These are phyloP conservation scores for Caenorhabditis sp. DNA, from an alignment of 2,888 invertebrate genomes.

Conservation along the genomic window DNA sequence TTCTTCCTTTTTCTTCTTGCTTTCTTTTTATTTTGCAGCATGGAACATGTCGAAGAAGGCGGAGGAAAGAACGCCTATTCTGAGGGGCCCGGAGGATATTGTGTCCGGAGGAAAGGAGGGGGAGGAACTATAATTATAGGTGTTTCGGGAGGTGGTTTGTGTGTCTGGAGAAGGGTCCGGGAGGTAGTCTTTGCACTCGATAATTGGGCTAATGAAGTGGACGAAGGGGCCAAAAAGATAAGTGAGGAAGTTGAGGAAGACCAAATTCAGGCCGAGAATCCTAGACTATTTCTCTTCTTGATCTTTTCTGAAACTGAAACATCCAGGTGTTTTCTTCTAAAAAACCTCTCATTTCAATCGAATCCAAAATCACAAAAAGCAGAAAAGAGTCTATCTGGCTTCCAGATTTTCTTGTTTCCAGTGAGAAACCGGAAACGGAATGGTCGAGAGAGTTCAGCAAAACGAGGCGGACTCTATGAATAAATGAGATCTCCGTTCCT, in stretches of 20 bases:
- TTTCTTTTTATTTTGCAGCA: constrained; percentile 10
- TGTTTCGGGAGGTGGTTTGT: background rate
- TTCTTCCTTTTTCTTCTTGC: too few species aligned
- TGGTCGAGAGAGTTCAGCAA: background rate
- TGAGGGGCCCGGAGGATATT: background rate
- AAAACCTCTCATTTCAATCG: too few species aligned
- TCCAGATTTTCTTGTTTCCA: background rate
- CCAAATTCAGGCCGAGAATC: too few species aligned
- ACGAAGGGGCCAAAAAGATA: background rate
- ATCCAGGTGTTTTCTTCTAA: too few species aligned
- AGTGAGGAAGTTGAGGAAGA: background rate
- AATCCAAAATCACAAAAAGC: too few species aligned
- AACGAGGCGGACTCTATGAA: background rate
- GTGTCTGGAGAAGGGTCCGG: background rate
- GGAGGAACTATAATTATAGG: background rate
- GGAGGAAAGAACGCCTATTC: constrained; percentile 6
- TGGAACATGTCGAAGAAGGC: background rate
- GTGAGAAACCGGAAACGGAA: background rate
- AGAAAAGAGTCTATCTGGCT: too few species aligned
- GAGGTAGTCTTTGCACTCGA: background rate
- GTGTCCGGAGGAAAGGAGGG: background rate
- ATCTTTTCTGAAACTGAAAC: too few species aligned
- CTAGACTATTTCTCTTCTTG: too few species aligned
- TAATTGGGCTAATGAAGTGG: constrained; percentile 5
- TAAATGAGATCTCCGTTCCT: background rate